Evolutionary conservation across 2,113 vertebrate genomes (phyloP).

Genomic region (Zootoca vivipara): DNA sequence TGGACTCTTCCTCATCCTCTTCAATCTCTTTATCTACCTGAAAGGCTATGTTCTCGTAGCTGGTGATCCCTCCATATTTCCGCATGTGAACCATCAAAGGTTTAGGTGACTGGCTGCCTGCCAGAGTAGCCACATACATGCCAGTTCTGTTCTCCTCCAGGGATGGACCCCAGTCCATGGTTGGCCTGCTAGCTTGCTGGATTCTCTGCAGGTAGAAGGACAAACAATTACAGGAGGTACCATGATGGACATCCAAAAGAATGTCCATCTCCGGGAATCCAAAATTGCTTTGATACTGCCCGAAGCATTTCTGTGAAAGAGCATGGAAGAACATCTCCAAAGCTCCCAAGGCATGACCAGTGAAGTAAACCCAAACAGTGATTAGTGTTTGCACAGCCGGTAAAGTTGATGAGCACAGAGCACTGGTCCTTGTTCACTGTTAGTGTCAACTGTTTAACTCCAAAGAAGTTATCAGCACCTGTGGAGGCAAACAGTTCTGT

Average conservation of each 20-base stretch:
- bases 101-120: constrained; percentile 81
- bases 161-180: constrained; percentile 81
- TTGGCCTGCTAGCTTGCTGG: constrained; percentile 77
- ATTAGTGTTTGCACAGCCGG: not conserved
- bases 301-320: not conserved
- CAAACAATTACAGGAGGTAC: not conserved
- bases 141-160: constrained; percentile 82
- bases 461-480: not conserved
- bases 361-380: not conserved
- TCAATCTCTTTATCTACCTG: constrained; percentile 82
- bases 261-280: not conserved
- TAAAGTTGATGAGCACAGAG: not conserved
- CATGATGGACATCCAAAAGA: not conserved
- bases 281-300: not conserved
- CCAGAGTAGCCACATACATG: constrained; percentile 77
- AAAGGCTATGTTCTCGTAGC: constrained; percentile 82
- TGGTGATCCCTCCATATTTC: constrained; percentile 82
- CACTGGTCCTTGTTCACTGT: not conserved
- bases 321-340: not conserved
- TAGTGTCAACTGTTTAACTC: not conserved
- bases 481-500: not conserved
- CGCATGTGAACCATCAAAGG: constrained; percentile 84
- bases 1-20: constrained; percentile 79
- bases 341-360: not conserved
- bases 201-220: constrained; percentile 66